Evolutionary conservation across 2,113 vertebrate genomes (phyloP).

Genomic region (Zapus hudsonius): DNA sequence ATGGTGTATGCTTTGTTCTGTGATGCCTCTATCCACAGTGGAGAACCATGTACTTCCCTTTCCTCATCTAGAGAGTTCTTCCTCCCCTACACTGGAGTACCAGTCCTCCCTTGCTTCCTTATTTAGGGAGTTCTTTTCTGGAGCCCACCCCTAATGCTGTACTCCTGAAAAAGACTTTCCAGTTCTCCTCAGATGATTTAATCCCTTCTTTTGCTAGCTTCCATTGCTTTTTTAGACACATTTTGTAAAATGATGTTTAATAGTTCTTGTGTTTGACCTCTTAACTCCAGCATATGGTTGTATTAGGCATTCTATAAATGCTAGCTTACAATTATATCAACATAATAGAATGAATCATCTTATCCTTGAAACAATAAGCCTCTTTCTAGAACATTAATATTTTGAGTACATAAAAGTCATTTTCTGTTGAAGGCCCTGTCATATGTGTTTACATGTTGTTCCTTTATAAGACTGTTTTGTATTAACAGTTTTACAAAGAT

Average conservation of each 20-base stretch:
- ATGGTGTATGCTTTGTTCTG: too few species aligned
- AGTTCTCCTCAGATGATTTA: background rate
- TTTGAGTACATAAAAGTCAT: slow-evolving; percentile 17
- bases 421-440: background rate
- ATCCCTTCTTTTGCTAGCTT: background rate
- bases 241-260: background rate
- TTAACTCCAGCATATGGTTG: background rate
- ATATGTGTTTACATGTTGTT: background rate
- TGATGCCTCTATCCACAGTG: too few species aligned
- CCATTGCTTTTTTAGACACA: background rate
- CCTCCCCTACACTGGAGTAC: background rate
- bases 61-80: too few species aligned
- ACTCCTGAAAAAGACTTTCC: slow-evolving; percentile 1
- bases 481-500: slow-evolving; percentile 10
- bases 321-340: background rate
- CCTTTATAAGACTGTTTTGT: background rate
- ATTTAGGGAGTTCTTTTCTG: background rate
- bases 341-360: background rate
- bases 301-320: background rate
- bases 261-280: background rate
- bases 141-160: background rate
- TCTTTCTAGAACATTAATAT: background rate
- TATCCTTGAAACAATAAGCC: background rate
- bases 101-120: background rate
- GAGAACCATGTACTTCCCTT: too few species aligned